These are phyloP conservation scores for Dermolepida albohirtum DNA, from an alignment of 2,888 invertebrate genomes.

Conservation along the genomic window DNA sequence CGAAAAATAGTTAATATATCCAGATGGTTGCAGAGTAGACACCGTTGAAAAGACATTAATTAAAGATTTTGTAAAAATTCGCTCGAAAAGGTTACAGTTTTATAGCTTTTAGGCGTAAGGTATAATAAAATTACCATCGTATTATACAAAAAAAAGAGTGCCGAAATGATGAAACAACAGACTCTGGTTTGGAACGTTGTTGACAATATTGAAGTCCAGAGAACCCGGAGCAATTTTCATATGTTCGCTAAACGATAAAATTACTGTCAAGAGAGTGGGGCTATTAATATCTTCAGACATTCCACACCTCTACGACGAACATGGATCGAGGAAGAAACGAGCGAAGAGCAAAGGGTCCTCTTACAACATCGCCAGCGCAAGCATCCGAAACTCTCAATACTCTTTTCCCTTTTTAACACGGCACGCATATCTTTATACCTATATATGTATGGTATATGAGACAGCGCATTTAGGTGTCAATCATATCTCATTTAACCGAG, in stretches of 20 bases:
- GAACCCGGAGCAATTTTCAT: slow-evolving; percentile 47
- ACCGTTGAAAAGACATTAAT: no score
- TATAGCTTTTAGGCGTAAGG: no score
- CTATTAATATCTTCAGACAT: slow-evolving; percentile 49
- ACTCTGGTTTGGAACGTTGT: slow-evolving; percentile 23
- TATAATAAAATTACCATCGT: slow-evolving; percentile 21
- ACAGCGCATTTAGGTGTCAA: slow-evolving; percentile 63
- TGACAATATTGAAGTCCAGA: slow-evolving; percentile 33
- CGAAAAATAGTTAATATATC: no score
- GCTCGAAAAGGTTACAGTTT: no score
- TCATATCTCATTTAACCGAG: slow-evolving; percentile 64
- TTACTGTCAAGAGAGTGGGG: slow-evolving; percentile 48
- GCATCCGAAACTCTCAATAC: slow-evolving; percentile 26
- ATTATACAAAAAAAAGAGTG: slow-evolving; percentile 5
- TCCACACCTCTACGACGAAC: slow-evolving; percentile 46
- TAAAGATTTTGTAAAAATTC: no score
- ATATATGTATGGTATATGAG: slow-evolving; percentile 50
- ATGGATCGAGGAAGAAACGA: slow-evolving; percentile 31
- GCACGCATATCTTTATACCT: slow-evolving; percentile 31
- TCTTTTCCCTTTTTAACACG: slow-evolving; percentile 35
- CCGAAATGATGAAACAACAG: slow-evolving; percentile 36
- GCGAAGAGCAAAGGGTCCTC: slow-evolving; percentile 7
- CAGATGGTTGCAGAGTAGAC: no score
- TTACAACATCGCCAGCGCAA: slow-evolving; percentile 9
- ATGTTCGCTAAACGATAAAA: slow-evolving; percentile 50